Evolutionary conservation across 1,140 invertebrate genomes (phyloP).

Genomic region (Drosophila pachea): DNA sequence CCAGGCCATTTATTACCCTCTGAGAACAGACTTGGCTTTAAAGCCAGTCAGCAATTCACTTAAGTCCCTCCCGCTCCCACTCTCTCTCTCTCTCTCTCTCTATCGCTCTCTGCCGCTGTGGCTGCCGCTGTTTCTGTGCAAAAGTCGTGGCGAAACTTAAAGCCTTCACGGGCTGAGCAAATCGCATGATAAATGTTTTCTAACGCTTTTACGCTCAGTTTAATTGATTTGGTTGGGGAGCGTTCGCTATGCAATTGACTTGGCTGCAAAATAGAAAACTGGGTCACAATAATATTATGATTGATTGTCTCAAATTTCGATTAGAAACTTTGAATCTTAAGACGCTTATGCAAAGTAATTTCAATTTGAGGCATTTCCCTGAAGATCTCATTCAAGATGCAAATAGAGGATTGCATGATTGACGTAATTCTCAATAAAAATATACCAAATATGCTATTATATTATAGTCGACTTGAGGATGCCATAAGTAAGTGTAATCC

Average conservation of each 20-base stretch:
- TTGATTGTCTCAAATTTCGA: no score
- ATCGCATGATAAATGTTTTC: constrained; percentile 75
- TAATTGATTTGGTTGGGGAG: constrained; percentile 19
- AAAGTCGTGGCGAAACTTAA: constrained; percentile 71
- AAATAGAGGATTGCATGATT: no score
- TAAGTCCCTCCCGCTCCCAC: constrained; percentile 54
- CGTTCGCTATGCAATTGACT: constrained; percentile 3
- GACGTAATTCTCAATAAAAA: no score
- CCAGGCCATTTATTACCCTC: constrained; percentile 65
- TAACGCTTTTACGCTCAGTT: constrained; percentile 36
- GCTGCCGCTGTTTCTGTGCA: constrained; percentile 38
- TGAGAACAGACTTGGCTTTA: constrained; percentile 56
- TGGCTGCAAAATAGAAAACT: no score
- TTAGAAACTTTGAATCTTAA: no score
- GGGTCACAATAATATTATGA: no score
- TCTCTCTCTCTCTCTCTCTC: not conserved
- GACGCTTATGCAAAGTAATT: no score
- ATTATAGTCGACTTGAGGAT: no score
- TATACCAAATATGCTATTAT: no score
- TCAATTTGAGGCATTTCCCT: no score
- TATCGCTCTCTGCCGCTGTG: not conserved
- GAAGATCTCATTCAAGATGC: no score
- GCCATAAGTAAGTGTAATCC: not conserved
- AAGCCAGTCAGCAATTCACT: constrained; percentile 75
- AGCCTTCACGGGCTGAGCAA: constrained; percentile 44